These are phyloP conservation scores for Styela plicata DNA, from an alignment of 23 tunicate species.

Conservation along the genomic window DNA sequence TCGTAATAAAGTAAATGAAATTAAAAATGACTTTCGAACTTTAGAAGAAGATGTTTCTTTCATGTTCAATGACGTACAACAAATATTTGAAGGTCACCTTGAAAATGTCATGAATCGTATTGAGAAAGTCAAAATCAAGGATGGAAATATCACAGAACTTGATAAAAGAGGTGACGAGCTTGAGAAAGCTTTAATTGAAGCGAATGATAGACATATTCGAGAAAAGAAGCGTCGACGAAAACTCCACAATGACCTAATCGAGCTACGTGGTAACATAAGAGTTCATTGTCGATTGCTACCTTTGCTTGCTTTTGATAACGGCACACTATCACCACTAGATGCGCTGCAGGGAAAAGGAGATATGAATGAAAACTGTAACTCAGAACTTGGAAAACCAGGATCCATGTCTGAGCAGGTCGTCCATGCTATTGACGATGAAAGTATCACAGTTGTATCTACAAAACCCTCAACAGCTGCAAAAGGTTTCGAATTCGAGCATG, in stretches of 20 bases:
- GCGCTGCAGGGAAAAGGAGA: neutral
- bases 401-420: slow-evolving; percentile 28
- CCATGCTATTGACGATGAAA: slow-evolving; percentile 47
- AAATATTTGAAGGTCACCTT: slow-evolving; percentile 9
- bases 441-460: slow-evolving; percentile 16
- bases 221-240: slow-evolving; percentile 47
- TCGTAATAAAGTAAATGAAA: slow-evolving; percentile 9
- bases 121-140: slow-evolving; percentile 21
- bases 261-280: slow-evolving; percentile 65
- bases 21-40: slow-evolving; percentile 21
- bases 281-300: slow-evolving; percentile 70
- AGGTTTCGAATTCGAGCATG: slow-evolving; percentile 52
- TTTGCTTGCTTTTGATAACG: slow-evolving; percentile 34
- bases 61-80: slow-evolving; percentile 34
- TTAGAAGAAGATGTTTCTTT: slow-evolving; percentile 27
- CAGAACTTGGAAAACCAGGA: slow-evolving; percentile 3
- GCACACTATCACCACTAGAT: neutral
- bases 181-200: slow-evolving; percentile 4
- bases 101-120: neutral
- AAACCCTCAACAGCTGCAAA: slow-evolving; percentile 30
- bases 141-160: slow-evolving; percentile 12
- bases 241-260: slow-evolving; percentile 53
- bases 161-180: slow-evolving; percentile 1
- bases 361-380: neutral
- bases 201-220: slow-evolving; percentile 25